phyloP scores from a whole-genome alignment of 1,140 invertebrate species.

The Microplitis demolitor region DNA sequence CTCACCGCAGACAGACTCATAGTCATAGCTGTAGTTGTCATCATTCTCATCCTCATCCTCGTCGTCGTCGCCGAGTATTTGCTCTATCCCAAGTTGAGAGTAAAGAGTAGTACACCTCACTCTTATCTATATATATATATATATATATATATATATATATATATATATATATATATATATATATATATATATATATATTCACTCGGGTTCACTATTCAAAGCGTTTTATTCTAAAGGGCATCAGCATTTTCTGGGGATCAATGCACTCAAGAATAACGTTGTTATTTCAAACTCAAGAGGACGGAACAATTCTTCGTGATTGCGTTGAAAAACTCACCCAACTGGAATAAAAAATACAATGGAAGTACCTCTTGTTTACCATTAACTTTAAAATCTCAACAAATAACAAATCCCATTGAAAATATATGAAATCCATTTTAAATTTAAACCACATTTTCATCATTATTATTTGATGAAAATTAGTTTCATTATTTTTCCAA shows the following conservation, averaged over 20 bases:
- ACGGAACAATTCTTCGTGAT: constrained; percentile 11
- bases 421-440: too few relatives aligned
- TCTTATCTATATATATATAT: too few relatives aligned
- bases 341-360: constrained; percentile 3
- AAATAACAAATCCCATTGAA: too few relatives aligned
- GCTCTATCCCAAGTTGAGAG: constrained; percentile 24
- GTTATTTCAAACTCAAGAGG: constrained; percentile 41
- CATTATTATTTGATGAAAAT: too few relatives aligned
- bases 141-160: too few relatives aligned
- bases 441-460: too few relatives aligned
- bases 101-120: constrained; percentile 23
- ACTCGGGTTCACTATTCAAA: not conserved
- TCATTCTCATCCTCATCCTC: not conserved
- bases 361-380: not conserved
- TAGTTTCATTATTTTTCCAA: too few relatives aligned
- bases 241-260: constrained; percentile 52
- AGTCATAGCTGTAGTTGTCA: not conserved
- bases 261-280: constrained; percentile 42
- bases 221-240: constrained; percentile 48
- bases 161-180: too few relatives aligned
- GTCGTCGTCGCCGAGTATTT: constrained; percentile 43
- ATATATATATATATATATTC: too few relatives aligned
- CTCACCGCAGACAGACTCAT: not conserved
- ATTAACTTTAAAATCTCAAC: too few relatives aligned
- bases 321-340: constrained; percentile 3